Evolutionary conservation across 2,888 invertebrate genomes (phyloP).

Genomic region (Drosophila phalerata): DNA sequence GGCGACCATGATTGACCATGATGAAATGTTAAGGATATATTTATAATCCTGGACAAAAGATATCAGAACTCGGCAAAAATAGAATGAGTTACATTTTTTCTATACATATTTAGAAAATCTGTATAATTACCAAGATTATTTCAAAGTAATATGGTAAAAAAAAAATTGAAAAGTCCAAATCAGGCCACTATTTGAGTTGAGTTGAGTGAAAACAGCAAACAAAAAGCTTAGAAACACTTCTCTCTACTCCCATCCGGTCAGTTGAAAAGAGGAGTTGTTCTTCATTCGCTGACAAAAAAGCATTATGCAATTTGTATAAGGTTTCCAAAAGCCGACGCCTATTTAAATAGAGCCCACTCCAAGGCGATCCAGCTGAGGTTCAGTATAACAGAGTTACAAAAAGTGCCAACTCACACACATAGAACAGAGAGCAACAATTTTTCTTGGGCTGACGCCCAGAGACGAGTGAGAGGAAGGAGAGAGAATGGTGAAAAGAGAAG

Average conservation of each 20-base stretch:
- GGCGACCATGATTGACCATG: slow-evolving; percentile 42
- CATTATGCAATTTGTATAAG: slow-evolving; percentile 60
- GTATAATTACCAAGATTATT: too few species aligned
- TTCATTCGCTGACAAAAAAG: slow-evolving; percentile 24
- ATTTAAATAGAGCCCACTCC: slow-evolving; percentile 61
- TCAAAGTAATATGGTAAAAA: slow-evolving; percentile 2
- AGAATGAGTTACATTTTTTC: too few species aligned
- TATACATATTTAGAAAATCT: too few species aligned
- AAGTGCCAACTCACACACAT: slow-evolving; percentile 55
- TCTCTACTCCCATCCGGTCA: slow-evolving; percentile 4
- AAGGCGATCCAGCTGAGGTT: slow-evolving; percentile 32
- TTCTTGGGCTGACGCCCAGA: slow-evolving; percentile 64
- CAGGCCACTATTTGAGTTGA: slow-evolving; percentile 35
- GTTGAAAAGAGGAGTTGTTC: slow-evolving; percentile 15
- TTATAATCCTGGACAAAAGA: slow-evolving; percentile 54
- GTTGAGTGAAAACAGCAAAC: slow-evolving; percentile 59
- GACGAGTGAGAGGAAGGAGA: slow-evolving; percentile 4
- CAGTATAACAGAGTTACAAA: slow-evolving; percentile 33
- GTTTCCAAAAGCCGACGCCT: slow-evolving; percentile 53
- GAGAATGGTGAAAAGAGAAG: slow-evolving; percentile 44
- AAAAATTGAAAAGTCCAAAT: not conserved
- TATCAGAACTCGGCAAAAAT: slow-evolving; percentile 23
- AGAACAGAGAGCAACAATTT: slow-evolving; percentile 64
- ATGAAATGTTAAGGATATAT: slow-evolving; percentile 24
- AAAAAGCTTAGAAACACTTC: slow-evolving; percentile 40